Conservation (phyloP, 2,113 vertebrate species). For the Seriola aureovittata region DNA sequence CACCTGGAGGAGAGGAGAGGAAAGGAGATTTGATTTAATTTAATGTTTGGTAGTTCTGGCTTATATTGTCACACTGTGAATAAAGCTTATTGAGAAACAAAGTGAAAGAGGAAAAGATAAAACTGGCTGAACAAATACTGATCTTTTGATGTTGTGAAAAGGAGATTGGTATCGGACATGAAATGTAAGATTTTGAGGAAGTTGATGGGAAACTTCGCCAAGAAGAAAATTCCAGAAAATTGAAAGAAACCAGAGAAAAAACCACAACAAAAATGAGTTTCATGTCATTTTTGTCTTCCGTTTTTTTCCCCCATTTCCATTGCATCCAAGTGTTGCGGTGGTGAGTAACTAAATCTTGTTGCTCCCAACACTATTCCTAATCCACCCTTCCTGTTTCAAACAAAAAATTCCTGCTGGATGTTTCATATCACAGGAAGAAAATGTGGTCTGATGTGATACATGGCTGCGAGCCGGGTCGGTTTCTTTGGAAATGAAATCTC, state of each 20-base stretch:
- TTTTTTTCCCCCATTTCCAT: neutral
- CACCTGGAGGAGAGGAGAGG: conserved; percentile 79
- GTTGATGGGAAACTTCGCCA: neutral
- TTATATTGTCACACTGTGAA: neutral
- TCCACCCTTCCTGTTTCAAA: conserved; percentile 67
- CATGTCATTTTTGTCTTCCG: neutral
- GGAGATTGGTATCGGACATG: neutral
- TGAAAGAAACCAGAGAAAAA: neutral
- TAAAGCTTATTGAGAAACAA: neutral
- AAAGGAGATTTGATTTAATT: neutral
- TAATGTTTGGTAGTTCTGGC: neutral
- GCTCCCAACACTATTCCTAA: conserved; percentile 39
- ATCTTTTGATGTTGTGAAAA: neutral
- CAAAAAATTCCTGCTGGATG: conserved; percentile 54
- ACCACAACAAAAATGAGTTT: neutral
- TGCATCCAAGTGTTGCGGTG: neutral
- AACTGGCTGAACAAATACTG: too few species aligned
- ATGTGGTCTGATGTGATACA: conserved; percentile 14
- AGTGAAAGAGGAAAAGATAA: neutral
- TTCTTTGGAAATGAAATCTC: conserved; percentile 1
- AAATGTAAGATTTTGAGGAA: neutral
- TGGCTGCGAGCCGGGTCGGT: neutral
- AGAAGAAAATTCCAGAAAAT: too few species aligned
- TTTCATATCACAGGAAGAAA: conserved; percentile 65
- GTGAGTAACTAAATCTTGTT: conserved; percentile 15